Evolutionary conservation across 35 echinoderm and acorn worm species (phyloP).

Genomic region (Amphiura filiformis): DNA sequence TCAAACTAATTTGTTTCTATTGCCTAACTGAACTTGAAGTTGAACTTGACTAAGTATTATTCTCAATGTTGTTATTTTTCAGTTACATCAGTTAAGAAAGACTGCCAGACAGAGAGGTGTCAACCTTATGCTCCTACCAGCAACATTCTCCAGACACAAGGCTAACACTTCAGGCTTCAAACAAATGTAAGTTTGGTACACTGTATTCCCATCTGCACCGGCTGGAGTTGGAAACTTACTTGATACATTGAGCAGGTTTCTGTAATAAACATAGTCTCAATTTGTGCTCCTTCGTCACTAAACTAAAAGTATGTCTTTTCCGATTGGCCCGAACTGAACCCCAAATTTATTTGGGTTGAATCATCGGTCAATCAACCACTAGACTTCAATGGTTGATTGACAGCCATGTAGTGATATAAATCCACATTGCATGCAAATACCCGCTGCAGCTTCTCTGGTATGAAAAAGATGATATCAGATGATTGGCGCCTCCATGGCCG

Average conservation of each 20-base stretch:
- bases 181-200: slow-evolving; percentile 11
- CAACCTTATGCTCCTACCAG: not conserved
- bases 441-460: no score
- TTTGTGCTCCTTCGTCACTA: not conserved
- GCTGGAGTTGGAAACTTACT: not conserved
- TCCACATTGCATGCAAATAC: no score
- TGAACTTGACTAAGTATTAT: no score
- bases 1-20: no score
- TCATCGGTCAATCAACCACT: no score
- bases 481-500: no score
- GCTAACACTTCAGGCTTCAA: slow-evolving; percentile 15
- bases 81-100: slow-evolving; percentile 10
- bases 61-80: not conserved
- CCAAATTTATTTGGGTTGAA: no score
- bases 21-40: no score
- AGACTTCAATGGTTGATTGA: no score
- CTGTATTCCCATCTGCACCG: not conserved
- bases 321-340: no score
- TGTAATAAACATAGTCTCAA: not conserved
- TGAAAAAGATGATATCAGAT: no score
- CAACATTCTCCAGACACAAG: slow-evolving; percentile 11
- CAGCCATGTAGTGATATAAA: no score
- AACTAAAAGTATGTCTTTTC: not conserved
- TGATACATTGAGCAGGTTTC: not conserved
- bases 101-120: not conserved